Percentiles rank a stretch among this genome's conserved stretches.
Evolutionary conservation across 2,888 invertebrate species (phyloP).

Genomic region (Platycnemis pennipes): DNA sequence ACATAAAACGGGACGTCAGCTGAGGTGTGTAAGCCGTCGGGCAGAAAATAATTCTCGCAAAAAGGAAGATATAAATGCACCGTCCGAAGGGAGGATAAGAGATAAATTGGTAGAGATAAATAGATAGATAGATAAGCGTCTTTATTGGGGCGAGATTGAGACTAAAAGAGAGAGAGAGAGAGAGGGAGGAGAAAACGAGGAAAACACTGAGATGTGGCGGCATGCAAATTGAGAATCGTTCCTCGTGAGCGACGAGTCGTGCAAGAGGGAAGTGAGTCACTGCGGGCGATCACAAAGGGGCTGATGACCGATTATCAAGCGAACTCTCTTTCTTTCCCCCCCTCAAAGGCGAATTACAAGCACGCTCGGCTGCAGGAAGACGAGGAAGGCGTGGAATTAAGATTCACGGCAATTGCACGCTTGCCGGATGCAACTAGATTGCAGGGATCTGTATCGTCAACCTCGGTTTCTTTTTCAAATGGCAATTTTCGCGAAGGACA

Average conservation of each 20-base stretch:
- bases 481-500: not conserved
- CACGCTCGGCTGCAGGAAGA: not conserved
- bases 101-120: not conserved
- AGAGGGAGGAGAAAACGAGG: not conserved
- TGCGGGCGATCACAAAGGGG: not conserved
- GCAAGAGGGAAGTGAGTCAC: not conserved
- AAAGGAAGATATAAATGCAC: slow-evolving; percentile 5
- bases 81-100: not conserved
- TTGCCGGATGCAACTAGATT: not conserved
- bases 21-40: not conserved
- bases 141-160: too few species aligned
- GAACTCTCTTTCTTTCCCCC: not conserved
- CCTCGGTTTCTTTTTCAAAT: not conserved
- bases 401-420: not conserved
- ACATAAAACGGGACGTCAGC: not conserved
- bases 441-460: not conserved
- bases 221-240: not conserved
- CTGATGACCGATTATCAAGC: not conserved
- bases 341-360: not conserved
- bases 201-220: not conserved
- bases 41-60: not conserved
- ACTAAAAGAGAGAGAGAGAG: not conserved
- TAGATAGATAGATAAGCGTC: too few species aligned
- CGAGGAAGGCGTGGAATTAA: not conserved
- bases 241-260: not conserved